phyloP scores from a whole-genome alignment of 2,113 vertebrate genomes.

The Condylura cristata region DNA sequence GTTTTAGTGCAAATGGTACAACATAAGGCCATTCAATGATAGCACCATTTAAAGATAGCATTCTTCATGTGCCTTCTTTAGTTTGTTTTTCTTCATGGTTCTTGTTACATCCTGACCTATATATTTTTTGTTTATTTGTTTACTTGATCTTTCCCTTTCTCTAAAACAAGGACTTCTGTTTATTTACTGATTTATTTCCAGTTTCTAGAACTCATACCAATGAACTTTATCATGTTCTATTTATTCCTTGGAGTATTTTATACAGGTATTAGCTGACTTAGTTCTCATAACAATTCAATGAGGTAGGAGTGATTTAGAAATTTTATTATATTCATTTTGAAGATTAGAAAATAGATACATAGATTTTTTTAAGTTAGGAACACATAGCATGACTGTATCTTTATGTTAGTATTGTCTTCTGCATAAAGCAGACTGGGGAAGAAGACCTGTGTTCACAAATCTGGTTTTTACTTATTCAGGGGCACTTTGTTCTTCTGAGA shows the following conservation, averaged over 20 bases:
- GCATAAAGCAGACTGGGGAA: neutral
- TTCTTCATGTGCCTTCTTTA: neutral
- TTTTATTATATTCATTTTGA: conserved; percentile 14
- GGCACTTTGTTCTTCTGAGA: neutral
- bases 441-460: neutral
- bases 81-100: neutral
- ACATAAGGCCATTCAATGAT: neutral
- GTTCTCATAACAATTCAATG: neutral
- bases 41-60: neutral
- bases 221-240: neutral
- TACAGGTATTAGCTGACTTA: neutral
- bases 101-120: neutral
- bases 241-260: neutral
- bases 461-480: neutral
- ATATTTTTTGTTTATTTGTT: neutral
- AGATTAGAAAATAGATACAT: neutral
- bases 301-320: neutral
- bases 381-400: neutral
- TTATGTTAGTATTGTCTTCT: neutral
- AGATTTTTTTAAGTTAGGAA: neutral
- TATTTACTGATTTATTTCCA: neutral
- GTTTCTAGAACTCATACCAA: neutral
- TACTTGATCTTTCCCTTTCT: neutral
- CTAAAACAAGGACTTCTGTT: neutral
- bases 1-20: neutral